Conservation (phyloP, 2,888 invertebrate species). For the Thyatira batis region DNA sequence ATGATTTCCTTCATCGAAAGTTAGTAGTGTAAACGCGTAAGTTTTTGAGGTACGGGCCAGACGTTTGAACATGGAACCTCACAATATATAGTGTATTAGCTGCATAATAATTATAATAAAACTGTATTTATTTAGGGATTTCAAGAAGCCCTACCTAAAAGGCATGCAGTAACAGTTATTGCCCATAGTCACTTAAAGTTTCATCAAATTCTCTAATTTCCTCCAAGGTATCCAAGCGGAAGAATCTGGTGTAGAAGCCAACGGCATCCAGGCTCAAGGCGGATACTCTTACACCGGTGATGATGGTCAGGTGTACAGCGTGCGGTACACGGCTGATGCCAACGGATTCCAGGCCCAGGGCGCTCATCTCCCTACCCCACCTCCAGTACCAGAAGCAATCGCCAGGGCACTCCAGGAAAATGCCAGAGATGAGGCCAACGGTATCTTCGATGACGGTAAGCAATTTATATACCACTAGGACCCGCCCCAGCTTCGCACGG, state of each 20-base stretch:
- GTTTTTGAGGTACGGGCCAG: too few species aligned
- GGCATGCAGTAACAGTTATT: neutral
- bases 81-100: too few species aligned
- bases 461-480: too few species aligned
- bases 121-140: too few species aligned
- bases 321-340: constrained; percentile 70
- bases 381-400: constrained; percentile 82
- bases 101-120: too few species aligned
- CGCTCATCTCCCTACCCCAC: constrained; percentile 82
- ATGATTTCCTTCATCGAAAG: too few species aligned
- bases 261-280: constrained; percentile 79
- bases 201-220: too few species aligned
- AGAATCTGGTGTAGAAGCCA: constrained; percentile 63
- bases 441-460: constrained; percentile 78
- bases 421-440: constrained; percentile 79
- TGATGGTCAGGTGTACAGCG: constrained; percentile 81
- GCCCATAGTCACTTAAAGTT: too few species aligned
- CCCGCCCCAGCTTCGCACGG: too few species aligned
- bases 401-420: constrained; percentile 74
- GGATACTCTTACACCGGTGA: constrained; percentile 83
- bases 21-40: too few species aligned
- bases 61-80: too few species aligned
- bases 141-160: too few species aligned
- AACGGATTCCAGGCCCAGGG: constrained; percentile 80
- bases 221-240: constrained; percentile 69